Conservation (phyloP, 1,140 invertebrate species). For the Mercenaria mercenaria region DNA sequence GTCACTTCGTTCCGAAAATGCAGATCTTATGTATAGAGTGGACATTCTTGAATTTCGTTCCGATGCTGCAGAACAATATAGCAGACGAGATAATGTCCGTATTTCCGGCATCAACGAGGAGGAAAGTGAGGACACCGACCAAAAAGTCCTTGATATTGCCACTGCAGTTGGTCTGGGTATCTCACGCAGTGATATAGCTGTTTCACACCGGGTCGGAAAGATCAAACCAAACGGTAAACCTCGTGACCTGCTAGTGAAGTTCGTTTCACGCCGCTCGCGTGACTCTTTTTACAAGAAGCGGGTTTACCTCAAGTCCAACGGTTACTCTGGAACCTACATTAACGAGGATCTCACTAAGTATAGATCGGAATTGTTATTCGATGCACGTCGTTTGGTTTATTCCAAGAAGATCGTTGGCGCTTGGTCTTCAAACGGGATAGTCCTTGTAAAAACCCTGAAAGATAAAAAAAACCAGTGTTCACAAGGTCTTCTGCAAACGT, state of each 20-base stretch:
- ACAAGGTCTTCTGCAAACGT: no score
- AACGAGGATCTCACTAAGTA: conserved; percentile 13
- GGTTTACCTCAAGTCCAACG: not conserved
- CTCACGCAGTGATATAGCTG: not conserved
- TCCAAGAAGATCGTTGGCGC: not conserved
- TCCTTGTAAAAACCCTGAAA: no score
- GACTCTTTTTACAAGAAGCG: not conserved
- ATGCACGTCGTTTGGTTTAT: not conserved
- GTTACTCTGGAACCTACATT: not conserved
- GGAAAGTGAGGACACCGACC: no score
- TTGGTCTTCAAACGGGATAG: not conserved
- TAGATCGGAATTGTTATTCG: no score
- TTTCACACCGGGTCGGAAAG: not conserved
- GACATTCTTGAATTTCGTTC: no score
- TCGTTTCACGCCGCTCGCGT: not conserved
- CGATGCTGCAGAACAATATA: no score
- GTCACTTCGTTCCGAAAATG: no score
- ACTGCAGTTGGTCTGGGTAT: not conserved
- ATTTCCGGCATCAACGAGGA: no score
- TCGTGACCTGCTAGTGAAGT: not conserved
- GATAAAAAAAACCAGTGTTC: no score
- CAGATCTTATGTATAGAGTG: no score
- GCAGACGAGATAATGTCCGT: no score
- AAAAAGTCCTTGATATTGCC: no score
- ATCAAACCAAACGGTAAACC: not conserved